Conservation (phyloP, 2,888 invertebrate species). For the Ochropleura leucogaster region DNA sequence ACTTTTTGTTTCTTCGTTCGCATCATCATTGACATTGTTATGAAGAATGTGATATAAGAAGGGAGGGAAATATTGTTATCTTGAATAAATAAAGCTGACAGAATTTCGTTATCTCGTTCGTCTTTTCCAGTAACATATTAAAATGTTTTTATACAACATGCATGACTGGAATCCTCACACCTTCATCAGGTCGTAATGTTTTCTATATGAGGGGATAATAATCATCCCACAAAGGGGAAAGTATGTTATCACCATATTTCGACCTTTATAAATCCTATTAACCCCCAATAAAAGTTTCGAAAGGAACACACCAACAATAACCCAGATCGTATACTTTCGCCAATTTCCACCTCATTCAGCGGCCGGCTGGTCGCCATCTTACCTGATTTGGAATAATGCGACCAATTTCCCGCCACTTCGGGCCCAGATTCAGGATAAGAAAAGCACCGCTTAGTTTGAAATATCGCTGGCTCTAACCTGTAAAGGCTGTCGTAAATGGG, state of each 20-base stretch:
- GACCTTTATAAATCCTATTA: conserved; percentile 1
- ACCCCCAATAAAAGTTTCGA: neutral
- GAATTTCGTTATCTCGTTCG: neutral
- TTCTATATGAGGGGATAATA: neutral
- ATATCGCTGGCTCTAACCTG: conserved; percentile 58
- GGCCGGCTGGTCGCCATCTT: conserved; percentile 45
- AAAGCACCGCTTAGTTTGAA: conserved; percentile 65
- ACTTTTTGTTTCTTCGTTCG: neutral
- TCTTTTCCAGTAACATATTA: neutral
- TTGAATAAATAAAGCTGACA: neutral
- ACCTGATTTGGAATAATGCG: conserved; percentile 66
- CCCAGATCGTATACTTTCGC: conserved; percentile 1
- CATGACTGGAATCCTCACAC: neutral
- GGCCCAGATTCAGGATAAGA: conserved; percentile 63
- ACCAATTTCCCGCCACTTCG: conserved; percentile 67
- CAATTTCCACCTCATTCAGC: conserved; percentile 53
- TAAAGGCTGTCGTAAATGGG: conserved; percentile 53
- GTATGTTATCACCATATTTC: conserved; percentile 6
- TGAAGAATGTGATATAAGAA: neutral
- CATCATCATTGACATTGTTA: neutral
- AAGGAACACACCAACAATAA: conserved; percentile 4
- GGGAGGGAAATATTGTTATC: neutral
- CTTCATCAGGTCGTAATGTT: neutral
- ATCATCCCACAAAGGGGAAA: neutral
- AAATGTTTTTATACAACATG: neutral